Conservation (phyloP, 1,140 invertebrate genomes). For the Spodoptera litura region DNA sequence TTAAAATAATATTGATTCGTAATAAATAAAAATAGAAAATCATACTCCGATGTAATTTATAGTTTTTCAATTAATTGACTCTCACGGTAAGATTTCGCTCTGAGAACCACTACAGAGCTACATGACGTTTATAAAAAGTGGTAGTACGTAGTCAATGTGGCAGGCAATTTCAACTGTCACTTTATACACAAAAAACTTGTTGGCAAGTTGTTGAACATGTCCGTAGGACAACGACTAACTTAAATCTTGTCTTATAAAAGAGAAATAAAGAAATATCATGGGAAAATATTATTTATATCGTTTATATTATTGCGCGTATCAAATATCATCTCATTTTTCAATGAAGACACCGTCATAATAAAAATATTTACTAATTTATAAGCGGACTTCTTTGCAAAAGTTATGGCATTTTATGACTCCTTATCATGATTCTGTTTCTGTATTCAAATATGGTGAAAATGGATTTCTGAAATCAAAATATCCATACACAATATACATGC, state of each 20-base stretch:
- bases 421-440: too few species aligned
- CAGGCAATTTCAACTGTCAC: slow-evolving; percentile 40
- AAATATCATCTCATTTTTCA: slow-evolving; percentile 17
- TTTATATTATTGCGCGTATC: not conserved
- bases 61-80: slow-evolving; percentile 41
- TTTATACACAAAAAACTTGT: slow-evolving; percentile 41
- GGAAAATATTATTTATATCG: slow-evolving; percentile 15
- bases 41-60: slow-evolving; percentile 11
- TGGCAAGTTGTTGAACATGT: slow-evolving; percentile 31
- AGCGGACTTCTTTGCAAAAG: not conserved
- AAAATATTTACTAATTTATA: not conserved
- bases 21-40: slow-evolving; percentile 29
- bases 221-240: slow-evolving; percentile 32
- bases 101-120: slow-evolving; percentile 23
- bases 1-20: not conserved
- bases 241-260: slow-evolving; percentile 30
- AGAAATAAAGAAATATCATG: slow-evolving; percentile 28
- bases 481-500: not conserved
- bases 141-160: slow-evolving; percentile 13
- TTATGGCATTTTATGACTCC: not conserved
- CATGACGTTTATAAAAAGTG: slow-evolving; percentile 25
- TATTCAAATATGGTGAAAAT: not conserved
- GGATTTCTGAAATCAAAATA: not conserved
- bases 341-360: not conserved
- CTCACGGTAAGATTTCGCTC: slow-evolving; percentile 44